Conservation (phyloP, 1,140 invertebrate genomes). For the Drosophila guanche region DNA sequence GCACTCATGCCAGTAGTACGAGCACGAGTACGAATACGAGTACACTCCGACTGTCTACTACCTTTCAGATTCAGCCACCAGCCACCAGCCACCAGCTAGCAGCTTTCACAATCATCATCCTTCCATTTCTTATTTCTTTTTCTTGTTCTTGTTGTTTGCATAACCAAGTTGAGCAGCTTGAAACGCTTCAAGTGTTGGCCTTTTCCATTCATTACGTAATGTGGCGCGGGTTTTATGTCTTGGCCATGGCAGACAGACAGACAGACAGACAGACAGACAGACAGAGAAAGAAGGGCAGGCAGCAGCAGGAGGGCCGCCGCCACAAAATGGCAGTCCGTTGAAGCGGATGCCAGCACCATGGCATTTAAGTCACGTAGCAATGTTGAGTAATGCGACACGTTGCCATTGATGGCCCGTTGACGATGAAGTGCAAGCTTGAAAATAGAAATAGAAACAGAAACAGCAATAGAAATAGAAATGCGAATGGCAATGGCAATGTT, state of each 20-base stretch:
- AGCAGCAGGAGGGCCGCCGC: not conserved
- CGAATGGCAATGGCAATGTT: not conserved
- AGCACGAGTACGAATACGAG: no score
- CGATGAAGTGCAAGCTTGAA: constrained; percentile 76
- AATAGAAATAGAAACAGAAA: constrained; percentile 60
- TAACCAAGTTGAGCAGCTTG: constrained; percentile 53
- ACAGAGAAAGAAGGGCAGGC: not conserved
- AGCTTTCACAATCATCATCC: no score
- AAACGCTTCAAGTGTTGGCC: constrained; percentile 32
- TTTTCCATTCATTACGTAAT: constrained; percentile 73
- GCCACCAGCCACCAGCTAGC: no score
- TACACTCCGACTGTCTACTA: not conserved
- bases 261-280: constrained; percentile 5
- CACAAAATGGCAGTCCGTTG: constrained; percentile 56
- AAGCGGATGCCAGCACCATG: constrained; percentile 31
- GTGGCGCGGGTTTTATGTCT: constrained; percentile 55
- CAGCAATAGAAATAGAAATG: not conserved
- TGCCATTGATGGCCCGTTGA: constrained; percentile 77
- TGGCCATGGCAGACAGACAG: constrained; percentile 16
- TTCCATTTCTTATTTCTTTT: not conserved
- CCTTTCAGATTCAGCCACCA: no score
- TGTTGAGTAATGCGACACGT: constrained; percentile 79
- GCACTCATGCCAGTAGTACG: no score
- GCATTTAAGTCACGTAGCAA: constrained; percentile 78
- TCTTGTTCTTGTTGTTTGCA: constrained; percentile 43